Conservation (phyloP, 2,888 invertebrate genomes). For the Drosophila rubida region DNA sequence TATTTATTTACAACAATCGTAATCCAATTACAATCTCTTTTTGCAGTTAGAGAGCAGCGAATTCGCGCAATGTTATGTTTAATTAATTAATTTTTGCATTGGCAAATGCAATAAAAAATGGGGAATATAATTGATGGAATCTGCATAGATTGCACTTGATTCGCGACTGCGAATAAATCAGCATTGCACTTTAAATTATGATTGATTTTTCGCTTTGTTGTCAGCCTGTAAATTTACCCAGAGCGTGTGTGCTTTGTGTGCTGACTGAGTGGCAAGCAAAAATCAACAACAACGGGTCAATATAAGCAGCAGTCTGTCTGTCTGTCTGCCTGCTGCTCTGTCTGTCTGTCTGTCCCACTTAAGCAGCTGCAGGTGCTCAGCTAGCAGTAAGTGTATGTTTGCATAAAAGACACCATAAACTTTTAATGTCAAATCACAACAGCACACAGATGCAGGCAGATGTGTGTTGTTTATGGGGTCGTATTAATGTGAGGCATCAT, state of each 20-base stretch:
- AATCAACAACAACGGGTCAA: conserved; percentile 43
- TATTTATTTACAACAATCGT: neutral
- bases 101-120: neutral
- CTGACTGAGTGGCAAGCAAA: conserved; percentile 5
- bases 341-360: conserved; percentile 15
- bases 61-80: neutral
- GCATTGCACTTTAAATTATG: conserved; percentile 25
- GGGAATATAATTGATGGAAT: conserved; percentile 1
- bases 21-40: conserved; percentile 25
- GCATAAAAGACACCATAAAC: conserved; percentile 24
- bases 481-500: conserved; percentile 47
- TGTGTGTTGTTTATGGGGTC: conserved; percentile 44
- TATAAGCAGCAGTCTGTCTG: conserved; percentile 15
- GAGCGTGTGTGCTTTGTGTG: neutral
- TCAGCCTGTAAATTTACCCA: conserved; percentile 1
- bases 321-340: neutral
- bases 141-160: neutral
- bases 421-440: conserved; percentile 31
- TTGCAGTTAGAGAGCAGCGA: neutral
- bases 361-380: conserved; percentile 17
- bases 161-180: conserved; percentile 14
- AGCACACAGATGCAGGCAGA: conserved; percentile 14
- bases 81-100: conserved; percentile 32
- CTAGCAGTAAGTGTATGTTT: conserved; percentile 12
- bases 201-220: conserved; percentile 12